Conservation (phyloP, 2,888 invertebrate genomes). For the Matsumyia berberina region DNA sequence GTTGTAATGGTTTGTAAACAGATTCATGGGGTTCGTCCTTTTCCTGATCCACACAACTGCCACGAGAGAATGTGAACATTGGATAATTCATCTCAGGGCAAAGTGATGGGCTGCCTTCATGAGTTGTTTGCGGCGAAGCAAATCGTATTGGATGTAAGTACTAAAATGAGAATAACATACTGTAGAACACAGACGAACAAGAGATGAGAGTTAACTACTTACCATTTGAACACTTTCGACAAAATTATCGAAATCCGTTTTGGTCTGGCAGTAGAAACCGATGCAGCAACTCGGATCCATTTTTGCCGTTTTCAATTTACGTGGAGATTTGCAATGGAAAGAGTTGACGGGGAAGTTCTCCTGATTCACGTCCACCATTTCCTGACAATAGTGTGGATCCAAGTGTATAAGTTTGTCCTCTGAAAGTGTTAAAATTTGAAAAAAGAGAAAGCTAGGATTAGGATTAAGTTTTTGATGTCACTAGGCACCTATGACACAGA, state of each 20-base stretch:
- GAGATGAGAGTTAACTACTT: slow-evolving; percentile 62
- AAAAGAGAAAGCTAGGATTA: neutral
- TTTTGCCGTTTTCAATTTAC: slow-evolving; percentile 92
- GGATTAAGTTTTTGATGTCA: neutral
- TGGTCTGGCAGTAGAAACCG: slow-evolving; percentile 93
- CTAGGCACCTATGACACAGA: too few relatives aligned
- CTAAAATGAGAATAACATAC: slow-evolving; percentile 81
- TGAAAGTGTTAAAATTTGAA: slow-evolving; percentile 79
- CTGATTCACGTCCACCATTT: slow-evolving; percentile 93
- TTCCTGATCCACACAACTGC: slow-evolving; percentile 86
- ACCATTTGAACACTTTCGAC: slow-evolving; percentile 89
- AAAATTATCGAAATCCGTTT: slow-evolving; percentile 91
- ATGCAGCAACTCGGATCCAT: slow-evolving; percentile 97
- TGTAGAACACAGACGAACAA: neutral
- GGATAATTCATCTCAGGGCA: slow-evolving; percentile 88
- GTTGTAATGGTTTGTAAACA: slow-evolving; percentile 86
- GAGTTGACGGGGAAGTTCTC: slow-evolving; percentile 90
- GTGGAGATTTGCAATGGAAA: slow-evolving; percentile 94
- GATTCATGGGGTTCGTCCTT: slow-evolving; percentile 82
- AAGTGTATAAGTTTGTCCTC: slow-evolving; percentile 96
- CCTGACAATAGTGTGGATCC: slow-evolving; percentile 97
- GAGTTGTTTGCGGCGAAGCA: slow-evolving; percentile 78
- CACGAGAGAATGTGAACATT: slow-evolving; percentile 92
- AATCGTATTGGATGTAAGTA: slow-evolving; percentile 85
- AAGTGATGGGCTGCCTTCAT: slow-evolving; percentile 73